Conservation (phyloP, 2,888 invertebrate genomes). For the Drosophila differens region DNA sequence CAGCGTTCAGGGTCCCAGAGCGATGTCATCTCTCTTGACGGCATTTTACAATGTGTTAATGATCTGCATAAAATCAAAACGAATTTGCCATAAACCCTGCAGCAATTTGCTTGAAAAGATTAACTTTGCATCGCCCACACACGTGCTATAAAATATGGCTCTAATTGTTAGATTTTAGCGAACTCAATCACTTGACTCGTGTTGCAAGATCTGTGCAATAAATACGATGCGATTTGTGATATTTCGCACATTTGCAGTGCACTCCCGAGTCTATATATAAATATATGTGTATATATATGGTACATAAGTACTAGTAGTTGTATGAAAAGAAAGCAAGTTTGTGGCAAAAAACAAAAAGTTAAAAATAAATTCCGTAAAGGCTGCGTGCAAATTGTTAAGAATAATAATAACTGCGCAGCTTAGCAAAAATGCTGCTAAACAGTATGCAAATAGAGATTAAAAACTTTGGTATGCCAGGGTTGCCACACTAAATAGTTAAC, state of each 20-base stretch:
- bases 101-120: conserved; percentile 1
- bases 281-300: conserved; percentile 8
- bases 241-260: conserved; percentile 39
- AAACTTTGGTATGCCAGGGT: conserved; percentile 23
- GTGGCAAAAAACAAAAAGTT: conserved; percentile 46
- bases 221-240: conserved; percentile 1
- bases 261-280: conserved; percentile 12
- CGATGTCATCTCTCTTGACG: conserved; percentile 19
- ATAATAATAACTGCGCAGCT: conserved; percentile 48
- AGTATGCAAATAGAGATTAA: conserved; percentile 46
- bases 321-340: conserved; percentile 35
- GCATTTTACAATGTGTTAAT: conserved; percentile 47
- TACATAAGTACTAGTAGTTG: conserved; percentile 28
- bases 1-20: conserved; percentile 47
- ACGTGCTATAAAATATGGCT: conserved; percentile 57
- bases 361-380: conserved; percentile 54
- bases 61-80: conserved; percentile 32
- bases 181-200: conserved; percentile 64
- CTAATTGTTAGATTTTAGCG: conserved; percentile 46
- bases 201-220: conserved; percentile 29
- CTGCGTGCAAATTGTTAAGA: conserved; percentile 70
- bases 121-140: conserved; percentile 52
- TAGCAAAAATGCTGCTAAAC: conserved; percentile 51
- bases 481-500: background rate
- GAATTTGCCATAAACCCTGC: conserved; percentile 17